Conservation (phyloP, 2,888 invertebrate species). For the Himalopsyche tibetana region DNA sequence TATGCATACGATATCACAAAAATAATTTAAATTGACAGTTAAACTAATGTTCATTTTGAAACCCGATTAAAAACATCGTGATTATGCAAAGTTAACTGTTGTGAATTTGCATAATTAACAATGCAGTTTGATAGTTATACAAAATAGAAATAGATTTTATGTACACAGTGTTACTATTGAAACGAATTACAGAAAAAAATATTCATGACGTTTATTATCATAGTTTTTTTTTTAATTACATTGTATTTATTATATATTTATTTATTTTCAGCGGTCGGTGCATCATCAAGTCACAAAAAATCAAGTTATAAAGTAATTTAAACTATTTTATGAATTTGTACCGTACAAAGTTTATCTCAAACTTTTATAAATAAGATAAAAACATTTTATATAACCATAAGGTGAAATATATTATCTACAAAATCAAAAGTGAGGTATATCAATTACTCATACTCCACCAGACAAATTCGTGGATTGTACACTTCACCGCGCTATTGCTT, state of each 20-base stretch:
- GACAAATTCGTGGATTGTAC: conserved; percentile 20
- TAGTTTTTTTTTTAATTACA: too few species aligned
- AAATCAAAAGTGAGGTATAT: not conserved
- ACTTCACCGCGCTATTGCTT: conserved; percentile 8
- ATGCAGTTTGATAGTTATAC: not conserved
- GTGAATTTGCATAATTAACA: not conserved
- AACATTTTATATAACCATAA: not conserved
- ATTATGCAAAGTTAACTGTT: not conserved
- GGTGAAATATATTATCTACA: not conserved
- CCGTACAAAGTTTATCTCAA: too few species aligned
- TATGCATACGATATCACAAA: not conserved
- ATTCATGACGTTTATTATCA: too few species aligned
- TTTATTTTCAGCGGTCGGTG: too few species aligned
- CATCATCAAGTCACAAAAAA: too few species aligned
- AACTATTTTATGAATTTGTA: too few species aligned
- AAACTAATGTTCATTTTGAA: not conserved
- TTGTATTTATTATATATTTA: too few species aligned
- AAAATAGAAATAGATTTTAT: too few species aligned
- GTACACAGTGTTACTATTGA: too few species aligned
- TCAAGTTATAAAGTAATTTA: too few species aligned
- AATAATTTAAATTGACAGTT: conserved; percentile 15
- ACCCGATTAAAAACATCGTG: not conserved
- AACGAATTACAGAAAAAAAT: too few species aligned
- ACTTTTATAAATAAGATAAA: not conserved
- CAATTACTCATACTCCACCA: not conserved